Conservation (phyloP, 2,888 invertebrate genomes). For the Aporophyla lueneburgensis region DNA sequence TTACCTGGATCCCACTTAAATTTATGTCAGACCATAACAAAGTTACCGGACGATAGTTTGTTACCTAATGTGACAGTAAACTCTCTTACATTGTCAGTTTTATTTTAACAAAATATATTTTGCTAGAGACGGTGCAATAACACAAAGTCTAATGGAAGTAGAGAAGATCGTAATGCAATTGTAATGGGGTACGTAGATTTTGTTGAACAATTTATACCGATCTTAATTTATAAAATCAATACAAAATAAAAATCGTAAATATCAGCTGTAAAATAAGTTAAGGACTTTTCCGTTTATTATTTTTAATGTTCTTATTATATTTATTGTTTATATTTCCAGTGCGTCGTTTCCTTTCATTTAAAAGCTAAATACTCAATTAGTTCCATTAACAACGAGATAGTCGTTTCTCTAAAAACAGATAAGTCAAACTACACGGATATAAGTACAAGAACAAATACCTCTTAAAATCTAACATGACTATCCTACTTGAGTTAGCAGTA, state of each 20-base stretch:
- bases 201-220: not conserved
- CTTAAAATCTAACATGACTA: not conserved
- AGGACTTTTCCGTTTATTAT: no score
- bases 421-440: not conserved
- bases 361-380: no score
- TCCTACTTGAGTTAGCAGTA: not conserved
- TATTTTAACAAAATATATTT: slow-evolving; percentile 40
- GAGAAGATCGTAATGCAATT: not conserved
- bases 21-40: slow-evolving; percentile 42
- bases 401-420: not conserved
- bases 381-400: not conserved
- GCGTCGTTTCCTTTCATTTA: no score
- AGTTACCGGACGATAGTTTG: slow-evolving; percentile 48
- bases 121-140: slow-evolving; percentile 6
- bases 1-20: slow-evolving; percentile 24
- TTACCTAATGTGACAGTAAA: slow-evolving; percentile 39
- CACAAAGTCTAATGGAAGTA: not conserved
- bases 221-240: not conserved
- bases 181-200: not conserved
- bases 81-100: slow-evolving; percentile 55
- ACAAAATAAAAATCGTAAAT: not conserved
- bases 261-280: not conserved
- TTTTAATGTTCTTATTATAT: not conserved
- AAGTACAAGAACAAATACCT: not conserved
- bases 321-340: not conserved